A percentile compares a stretch with the other conserved stretches of the same genome.
Conservation (phyloP, 2,797 vertebrate species). For the Tokudaia tokunoshimensis region DNA sequence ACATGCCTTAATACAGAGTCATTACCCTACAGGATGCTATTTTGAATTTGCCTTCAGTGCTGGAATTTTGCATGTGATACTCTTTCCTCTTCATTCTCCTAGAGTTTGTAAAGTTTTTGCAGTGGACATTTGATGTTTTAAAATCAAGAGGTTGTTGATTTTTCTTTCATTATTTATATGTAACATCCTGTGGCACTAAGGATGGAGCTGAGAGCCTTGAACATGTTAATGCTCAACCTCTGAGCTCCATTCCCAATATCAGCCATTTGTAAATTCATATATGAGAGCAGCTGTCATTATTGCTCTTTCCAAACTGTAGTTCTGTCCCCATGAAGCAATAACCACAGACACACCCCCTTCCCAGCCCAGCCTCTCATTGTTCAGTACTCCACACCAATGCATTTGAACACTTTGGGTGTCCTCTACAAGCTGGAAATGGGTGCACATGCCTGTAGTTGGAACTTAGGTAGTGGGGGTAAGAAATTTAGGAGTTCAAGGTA, state of each 20-base stretch:
- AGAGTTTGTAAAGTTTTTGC: neutral
- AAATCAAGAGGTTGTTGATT: neutral
- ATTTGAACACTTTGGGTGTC: neutral
- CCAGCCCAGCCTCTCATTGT: fast-evolving
- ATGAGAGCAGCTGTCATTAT: neutral
- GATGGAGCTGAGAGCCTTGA: neutral
- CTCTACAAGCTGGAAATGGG: neutral
- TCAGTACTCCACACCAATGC: neutral
- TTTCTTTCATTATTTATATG: neutral
- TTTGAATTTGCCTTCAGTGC: neutral
- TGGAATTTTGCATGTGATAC: neutral
- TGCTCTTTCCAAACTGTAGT: neutral
- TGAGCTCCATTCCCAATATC: neutral
- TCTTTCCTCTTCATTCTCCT: neutral
- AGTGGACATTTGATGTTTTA: neutral
- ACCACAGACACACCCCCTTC: neutral
- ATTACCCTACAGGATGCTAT: neutral
- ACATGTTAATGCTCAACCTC: neutral
- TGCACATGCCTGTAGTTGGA: neutral
- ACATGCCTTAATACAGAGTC: neutral
- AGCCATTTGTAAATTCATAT: too few species aligned
- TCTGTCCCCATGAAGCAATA: neutral
- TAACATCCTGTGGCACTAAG: neutral
- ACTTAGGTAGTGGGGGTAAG: neutral
- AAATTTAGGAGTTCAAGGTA: neutral